A percentile compares a stretch with the other conserved stretches of the same genome.
These are phyloP conservation scores for Bathybates hornii DNA, from an alignment of 2,113 vertebrate species.

Conservation along the genomic window DNA sequence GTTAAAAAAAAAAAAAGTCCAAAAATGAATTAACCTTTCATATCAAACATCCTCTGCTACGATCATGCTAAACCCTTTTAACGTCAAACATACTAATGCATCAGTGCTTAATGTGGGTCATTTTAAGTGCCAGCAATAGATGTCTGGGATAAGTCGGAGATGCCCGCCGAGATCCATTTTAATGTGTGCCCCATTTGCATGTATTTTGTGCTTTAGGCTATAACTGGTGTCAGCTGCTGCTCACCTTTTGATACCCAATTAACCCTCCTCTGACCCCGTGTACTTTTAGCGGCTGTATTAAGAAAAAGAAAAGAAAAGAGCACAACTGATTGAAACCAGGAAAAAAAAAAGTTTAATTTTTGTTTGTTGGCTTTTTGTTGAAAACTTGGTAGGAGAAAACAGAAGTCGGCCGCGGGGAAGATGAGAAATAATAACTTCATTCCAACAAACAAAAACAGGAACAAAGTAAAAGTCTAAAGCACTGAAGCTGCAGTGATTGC, in stretches of 20 bases:
- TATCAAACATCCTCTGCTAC: background rate
- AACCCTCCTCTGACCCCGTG: slow-evolving; percentile 3
- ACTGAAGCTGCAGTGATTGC: background rate
- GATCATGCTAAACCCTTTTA: background rate
- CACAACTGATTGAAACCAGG: background rate
- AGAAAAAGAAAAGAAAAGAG: background rate
- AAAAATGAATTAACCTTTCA: background rate
- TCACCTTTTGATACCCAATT: slow-evolving; percentile 42
- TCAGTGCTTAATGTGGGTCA: background rate
- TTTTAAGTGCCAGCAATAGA: slow-evolving; percentile 25
- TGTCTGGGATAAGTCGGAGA: background rate
- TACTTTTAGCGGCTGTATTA: background rate
- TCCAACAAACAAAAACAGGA: background rate
- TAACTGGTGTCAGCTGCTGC: slow-evolving; percentile 33
- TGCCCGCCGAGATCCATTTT: slow-evolving; percentile 27
- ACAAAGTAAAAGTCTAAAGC: background rate
- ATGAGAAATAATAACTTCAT: background rate
- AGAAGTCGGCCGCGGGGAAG: background rate
- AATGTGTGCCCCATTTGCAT: slow-evolving; percentile 41
- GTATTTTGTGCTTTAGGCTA: slow-evolving; percentile 5
- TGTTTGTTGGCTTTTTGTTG: background rate
- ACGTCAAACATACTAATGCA: background rate
- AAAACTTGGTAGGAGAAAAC: background rate
- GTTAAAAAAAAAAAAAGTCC: background rate
- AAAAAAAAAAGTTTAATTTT: background rate